Evolutionary conservation across 2,888 invertebrate species (phyloP), one percentile per base, ranked within the genome.

Genomic region (Sarcophaga subvicina): DNA sequence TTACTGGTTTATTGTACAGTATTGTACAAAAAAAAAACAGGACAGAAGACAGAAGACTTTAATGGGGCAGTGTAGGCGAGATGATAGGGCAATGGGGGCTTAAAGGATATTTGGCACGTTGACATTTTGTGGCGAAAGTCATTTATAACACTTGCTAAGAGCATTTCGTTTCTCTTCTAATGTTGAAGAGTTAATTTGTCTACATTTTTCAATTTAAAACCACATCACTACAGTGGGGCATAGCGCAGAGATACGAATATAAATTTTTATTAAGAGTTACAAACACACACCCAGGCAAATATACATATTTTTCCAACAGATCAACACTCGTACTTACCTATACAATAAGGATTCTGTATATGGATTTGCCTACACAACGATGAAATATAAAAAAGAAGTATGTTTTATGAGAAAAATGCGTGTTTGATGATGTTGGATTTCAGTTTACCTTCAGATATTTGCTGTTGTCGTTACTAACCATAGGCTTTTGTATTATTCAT

Each of bases 121-220:
- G 80, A 82, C 69, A 79, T 73, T 83, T 69, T 86, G 76, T 72
- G 83, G 80, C 27, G 71, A 60, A 72, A 83, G 63, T 80, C 76
- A 83, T 86, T 83, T 86, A 72, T 86, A 77, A 67, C 59, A 80
- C 76, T 86, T 86, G 69, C 59, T 71, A 45, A 17, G 14, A 54
- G 22, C 6, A 1, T 76, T 62, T 20, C 37, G 14, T 71, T 22
- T 71, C 20, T 22, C 45, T 22, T 14, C 25, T 69, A 25, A 64
- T 66, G 78, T 22, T 81, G 63, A 75, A 64, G 64, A 85, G 85
- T 75, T 81, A 85, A 85, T 85, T 85, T 81, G 64, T 78, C 12
- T 20, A 79, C 64, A 81, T 82, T 73, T 81, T 81, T 85, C 66
- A 71, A 45, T 66, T 67, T 49, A 11, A n/a, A 22, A 4, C 14